Conservation (phyloP, 2,797 vertebrate species). For the Nannoperca australis region DNA sequence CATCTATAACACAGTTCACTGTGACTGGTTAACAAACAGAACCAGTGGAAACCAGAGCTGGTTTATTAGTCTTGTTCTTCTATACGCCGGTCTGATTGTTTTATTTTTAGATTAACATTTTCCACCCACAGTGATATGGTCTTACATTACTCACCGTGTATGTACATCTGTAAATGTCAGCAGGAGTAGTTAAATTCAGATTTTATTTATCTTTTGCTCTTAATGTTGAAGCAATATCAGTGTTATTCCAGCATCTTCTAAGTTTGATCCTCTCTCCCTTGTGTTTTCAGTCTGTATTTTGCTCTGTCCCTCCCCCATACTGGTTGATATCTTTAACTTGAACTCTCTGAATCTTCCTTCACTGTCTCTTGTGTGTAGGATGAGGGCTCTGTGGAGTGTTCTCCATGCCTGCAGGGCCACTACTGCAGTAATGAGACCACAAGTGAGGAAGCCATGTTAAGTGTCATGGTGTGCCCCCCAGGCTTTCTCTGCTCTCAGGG, state of each 20-base stretch:
- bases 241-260: conserved; percentile 37
- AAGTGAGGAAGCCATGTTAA: conserved; percentile 90
- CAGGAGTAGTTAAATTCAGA: conserved; percentile 25
- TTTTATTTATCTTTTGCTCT: conserved; percentile 36
- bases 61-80: conserved; percentile 42
- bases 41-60: conserved; percentile 47
- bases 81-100: conserved; percentile 45
- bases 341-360: conserved; percentile 55
- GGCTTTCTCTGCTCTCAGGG: conserved; percentile 91
- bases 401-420: conserved; percentile 88
- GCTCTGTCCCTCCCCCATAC: conserved; percentile 66
- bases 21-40: conserved; percentile 49
- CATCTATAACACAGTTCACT: conserved; percentile 55
- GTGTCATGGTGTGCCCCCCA: conserved; percentile 88
- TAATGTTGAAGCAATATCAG: conserved; percentile 20
- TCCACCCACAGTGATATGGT: conserved; percentile 57
- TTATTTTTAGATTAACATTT: conserved; percentile 69
- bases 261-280: conserved; percentile 39
- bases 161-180: conserved; percentile 64
- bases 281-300: conserved; percentile 42
- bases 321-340: conserved; percentile 69
- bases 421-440: conserved; percentile 90
- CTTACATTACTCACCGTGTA: conserved; percentile 65
- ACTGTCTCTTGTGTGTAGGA: conserved; percentile 82
- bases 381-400: conserved; percentile 86